A percentile compares a stretch with the other conserved stretches of the same genome.
phyloP scores from a whole-genome alignment of 2,113 vertebrate species.

The Ochotona princeps region DNA sequence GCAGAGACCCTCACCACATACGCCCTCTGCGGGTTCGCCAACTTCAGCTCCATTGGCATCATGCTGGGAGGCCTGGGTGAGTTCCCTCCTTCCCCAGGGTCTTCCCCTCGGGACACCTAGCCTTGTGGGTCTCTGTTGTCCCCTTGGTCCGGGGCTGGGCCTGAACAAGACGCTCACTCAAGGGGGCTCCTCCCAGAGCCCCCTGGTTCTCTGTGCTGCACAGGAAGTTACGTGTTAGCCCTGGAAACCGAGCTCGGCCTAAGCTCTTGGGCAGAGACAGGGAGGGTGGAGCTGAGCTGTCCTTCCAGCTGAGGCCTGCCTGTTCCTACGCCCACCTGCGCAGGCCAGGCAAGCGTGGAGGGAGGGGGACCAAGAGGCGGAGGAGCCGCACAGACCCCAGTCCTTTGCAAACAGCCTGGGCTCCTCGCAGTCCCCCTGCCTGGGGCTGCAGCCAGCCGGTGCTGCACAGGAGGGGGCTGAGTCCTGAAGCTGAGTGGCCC shows the following conservation, averaged over 20 bases:
- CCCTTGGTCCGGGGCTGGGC: background rate
- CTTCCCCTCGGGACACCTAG: accelerated
- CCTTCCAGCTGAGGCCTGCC: background rate
- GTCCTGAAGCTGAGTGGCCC: background rate
- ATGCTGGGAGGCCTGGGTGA: slow-evolving; percentile 94
- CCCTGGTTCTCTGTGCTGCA: background rate
- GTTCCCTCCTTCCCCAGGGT: slow-evolving; percentile 67
- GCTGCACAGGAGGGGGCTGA: background rate
- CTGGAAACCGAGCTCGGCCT: background rate
- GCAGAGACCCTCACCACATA: slow-evolving; percentile 93
- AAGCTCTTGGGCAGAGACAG: no score
- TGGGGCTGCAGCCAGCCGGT: background rate
- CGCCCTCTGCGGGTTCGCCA: slow-evolving; percentile 96
- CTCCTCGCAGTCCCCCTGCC: background rate
- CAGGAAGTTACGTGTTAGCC: background rate
- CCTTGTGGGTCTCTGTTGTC: background rate
- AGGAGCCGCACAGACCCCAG: background rate
- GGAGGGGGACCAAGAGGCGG: background rate
- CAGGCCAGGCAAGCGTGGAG: no score
- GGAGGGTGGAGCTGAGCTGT: accelerated
- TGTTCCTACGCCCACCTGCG: background rate
- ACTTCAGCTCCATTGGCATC: slow-evolving; percentile 95
- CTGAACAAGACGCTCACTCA: accelerated
- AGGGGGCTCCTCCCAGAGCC: background rate
- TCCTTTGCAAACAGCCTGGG: background rate